Evolutionary conservation across 2,888 invertebrate species (phyloP), one percentile per base, ranked within the genome.

Genomic region (Phasia obesa): DNA sequence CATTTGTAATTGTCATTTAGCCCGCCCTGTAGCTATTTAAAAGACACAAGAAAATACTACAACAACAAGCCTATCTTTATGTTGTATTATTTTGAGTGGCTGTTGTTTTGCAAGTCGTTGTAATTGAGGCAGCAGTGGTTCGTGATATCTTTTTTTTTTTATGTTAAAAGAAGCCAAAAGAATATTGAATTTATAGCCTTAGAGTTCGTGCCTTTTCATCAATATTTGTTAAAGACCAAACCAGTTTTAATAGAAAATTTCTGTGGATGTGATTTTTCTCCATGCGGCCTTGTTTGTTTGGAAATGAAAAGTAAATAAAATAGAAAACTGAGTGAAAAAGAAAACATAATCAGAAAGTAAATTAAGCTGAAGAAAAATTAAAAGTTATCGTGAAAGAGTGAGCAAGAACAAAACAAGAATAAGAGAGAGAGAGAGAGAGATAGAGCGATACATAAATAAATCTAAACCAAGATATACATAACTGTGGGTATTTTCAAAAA

Each of bases 1-100:
- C 77, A 82, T 82, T 71, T 70, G 75, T 75, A 75, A 79, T 83
- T 83, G 79, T 75, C 75, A 60, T 75, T 75, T 75, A 55, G 65
- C 75, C 83, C 67, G 65, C 75, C 83, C 67, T 55, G 47, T 31
- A 49, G 83, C 71, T 47, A 67, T 79, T 79, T 79, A 67, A 79
- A 11, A 35, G 2, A 19, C 0, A n/a, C n/a, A 51, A 60, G 31
- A 27, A 17, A 47, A 25, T 23, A 42, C 7, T 15, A 2, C 25
- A 59, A 21, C 27, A 53, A 7, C 23, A 31, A 44, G 11, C 11
- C 62, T 15, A n/a, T 51, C 67, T 60, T 76, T 53, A 59, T 49
- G 17, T 31, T 62, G 44, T 44, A 25, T 77, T 62, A 31, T 60
- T 25, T 53, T 60, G 35, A 62, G 55, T 70, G 70, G 17, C 53